Evolutionary conservation across 1,140 invertebrate genomes (phyloP), one percentile per base, ranked within the genome.

Genomic region (Trachelipus rathkii): DNA sequence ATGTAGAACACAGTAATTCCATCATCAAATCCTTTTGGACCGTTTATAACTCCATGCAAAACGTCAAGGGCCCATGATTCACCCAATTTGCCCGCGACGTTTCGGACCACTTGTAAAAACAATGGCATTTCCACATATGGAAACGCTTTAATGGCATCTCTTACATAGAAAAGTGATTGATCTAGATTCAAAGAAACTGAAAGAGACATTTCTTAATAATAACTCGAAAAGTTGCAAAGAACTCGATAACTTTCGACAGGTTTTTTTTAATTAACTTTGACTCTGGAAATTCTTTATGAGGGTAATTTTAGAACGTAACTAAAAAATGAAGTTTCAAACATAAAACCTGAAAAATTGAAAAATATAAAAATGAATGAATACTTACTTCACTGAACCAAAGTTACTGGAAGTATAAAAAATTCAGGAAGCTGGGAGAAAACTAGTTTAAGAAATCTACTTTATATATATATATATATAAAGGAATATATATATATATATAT

Each of bases 261-360:
- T 71, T 43, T 79, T 76, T 21, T 78, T 82, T 21, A 74, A n/a
- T n/a, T n/a, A n/a, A n/a, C n/a, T 74, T 24, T 10, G 70, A 24
- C 46, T 81, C 77, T n/a, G 77, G 67, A 5, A 76, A 33, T 74
- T 81, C 75, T 67, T 72, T 76, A 23, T 80, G 60, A 95, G 86
- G 84, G 92, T 91, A 53, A n/a, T n/a, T 86, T 88, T 11, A 95
- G 85, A 71, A 96, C 87, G 83, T 89, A 93, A 46, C 89, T 87
- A 96, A 85, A 83, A 95, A 95, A 84, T 97, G 94, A 83, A 93
- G 92, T 84, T 98, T 97, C 78, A 97, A 92, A 0, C 77, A 78
- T 19, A 81, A 72, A 15, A 81, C 77, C 79, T 81, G 77, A 7
- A 80, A 53, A 73, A 73, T 50, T 19, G 33, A 33, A 33, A 33